A percentile compares a stretch with the other conserved stretches of the same genome.
These are phyloP conservation scores for Microtus richardsoni DNA, from an alignment of 2,113 vertebrate genomes.

Conservation along the genomic window DNA sequence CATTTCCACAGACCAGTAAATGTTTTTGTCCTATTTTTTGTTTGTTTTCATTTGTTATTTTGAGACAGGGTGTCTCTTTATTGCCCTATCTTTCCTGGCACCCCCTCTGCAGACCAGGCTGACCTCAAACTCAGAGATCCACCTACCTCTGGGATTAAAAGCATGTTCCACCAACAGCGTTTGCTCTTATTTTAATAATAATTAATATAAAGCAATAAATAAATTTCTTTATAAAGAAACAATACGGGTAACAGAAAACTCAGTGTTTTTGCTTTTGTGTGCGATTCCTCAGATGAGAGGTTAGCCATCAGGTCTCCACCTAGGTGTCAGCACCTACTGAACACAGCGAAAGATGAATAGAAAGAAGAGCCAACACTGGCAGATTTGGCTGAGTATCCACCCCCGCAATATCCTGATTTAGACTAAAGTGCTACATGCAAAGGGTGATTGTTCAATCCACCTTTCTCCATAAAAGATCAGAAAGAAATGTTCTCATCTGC, in stretches of 20 bases:
- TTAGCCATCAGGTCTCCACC: conserved; percentile 1
- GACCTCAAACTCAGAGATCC: not conserved
- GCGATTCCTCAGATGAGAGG: conserved; percentile 5
- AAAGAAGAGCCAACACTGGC: not conserved
- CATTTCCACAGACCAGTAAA: not conserved
- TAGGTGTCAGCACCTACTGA: not conserved
- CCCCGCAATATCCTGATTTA: not conserved
- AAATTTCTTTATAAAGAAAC: not conserved
- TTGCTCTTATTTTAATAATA: not conserved
- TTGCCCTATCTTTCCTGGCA: not conserved
- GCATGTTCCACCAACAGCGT: not conserved
- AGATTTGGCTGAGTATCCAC: not conserved
- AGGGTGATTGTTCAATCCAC: not conserved
- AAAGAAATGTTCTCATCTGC: not conserved
- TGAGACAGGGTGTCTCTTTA: not conserved
- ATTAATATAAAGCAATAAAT: too few species aligned
- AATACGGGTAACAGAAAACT: not conserved
- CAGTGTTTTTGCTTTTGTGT: not conserved
- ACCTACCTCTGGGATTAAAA: not conserved
- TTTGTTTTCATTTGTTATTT: not conserved
- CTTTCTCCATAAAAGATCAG: not conserved
- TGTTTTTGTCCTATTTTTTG: not conserved
- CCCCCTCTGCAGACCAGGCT: not conserved
- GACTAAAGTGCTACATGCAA: not conserved
- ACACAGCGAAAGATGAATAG: not conserved